phyloP scores from a whole-genome alignment of 2,888 invertebrate genomes.

The Drosophila tanythrix region DNA sequence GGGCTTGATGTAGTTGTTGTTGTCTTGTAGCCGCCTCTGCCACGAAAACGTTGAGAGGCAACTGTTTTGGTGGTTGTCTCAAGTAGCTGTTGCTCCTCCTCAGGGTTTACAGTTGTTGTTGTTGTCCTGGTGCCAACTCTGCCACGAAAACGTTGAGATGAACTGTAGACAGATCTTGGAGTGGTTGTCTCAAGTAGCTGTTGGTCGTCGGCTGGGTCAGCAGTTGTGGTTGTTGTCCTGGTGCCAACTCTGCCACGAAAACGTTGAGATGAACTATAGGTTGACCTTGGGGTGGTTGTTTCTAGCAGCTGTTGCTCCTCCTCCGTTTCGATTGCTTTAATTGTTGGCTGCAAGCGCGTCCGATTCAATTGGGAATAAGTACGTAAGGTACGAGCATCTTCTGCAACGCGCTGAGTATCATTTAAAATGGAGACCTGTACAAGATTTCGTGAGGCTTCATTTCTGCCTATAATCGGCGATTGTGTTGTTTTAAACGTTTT shows the following conservation, averaged over 20 bases:
- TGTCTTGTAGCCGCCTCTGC: constrained; percentile 20
- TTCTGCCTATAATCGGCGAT: constrained; percentile 1
- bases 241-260: constrained; percentile 32
- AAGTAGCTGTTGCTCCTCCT: not conserved
- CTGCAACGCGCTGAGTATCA: constrained; percentile 27
- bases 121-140: constrained; percentile 25
- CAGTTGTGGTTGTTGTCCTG: constrained; percentile 20
- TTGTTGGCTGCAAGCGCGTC: constrained; percentile 26
- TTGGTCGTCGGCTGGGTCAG: constrained; percentile 14
- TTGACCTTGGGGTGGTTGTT: constrained; percentile 22
- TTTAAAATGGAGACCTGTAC: constrained; percentile 45
- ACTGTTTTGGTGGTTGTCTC: constrained; percentile 23
- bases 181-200: constrained; percentile 20
- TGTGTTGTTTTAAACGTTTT: constrained; percentile 61
- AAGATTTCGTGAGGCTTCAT: constrained; percentile 42
- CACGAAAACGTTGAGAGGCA: constrained; percentile 34
- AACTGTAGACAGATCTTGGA: not conserved
- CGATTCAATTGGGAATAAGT: constrained; percentile 50
- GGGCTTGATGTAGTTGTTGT: constrained; percentile 2
- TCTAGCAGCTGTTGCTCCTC: constrained; percentile 8
- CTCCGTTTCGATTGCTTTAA: constrained; percentile 8
- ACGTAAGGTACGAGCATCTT: constrained; percentile 48
- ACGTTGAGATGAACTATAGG: constrained; percentile 20
- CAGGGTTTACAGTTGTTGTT: constrained; percentile 15
- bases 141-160: constrained; percentile 36